Evolutionary conservation across 2,888 invertebrate genomes (phyloP), one percentile per base, ranked within the genome.

Genomic region (Harpalus rufipes): DNA sequence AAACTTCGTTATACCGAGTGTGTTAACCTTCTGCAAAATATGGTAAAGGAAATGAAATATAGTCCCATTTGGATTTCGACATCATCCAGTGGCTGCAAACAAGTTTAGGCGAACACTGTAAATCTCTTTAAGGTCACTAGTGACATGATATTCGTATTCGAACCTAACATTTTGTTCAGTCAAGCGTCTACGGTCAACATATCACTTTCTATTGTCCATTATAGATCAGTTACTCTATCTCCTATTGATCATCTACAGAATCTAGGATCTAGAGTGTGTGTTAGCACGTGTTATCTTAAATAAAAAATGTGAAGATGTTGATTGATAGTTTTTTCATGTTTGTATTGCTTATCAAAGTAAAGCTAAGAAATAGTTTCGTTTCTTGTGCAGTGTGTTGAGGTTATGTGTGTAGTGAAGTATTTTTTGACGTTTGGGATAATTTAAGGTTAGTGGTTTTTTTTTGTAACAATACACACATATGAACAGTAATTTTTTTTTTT

Each of bases 171-270:
- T 78, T 78, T 78, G 78, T 78, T 78, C 78, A 78, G 78, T 78
- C 59, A 78, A 32, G n/a, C 59, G 32, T 21, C 56, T 25, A 78
- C 78, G 21, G 18, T 78, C 78, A 58, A 32, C 78, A 78, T 78
- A 59, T 78, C 78, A 78, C 78, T 78, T 78, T 78, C 78, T 78
- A 78, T 78, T 78, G 56, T 59, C 16, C 14, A 74, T 44, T 44
- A 74, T 44, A 74, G 72, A 72, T 72, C 68, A n/a, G 61, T 61
- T 18, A 61, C 10, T 61, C 32, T 21, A 65, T 61, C 16, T 61
- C 59, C 16, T 12, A 59, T 12, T 18, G 18, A 61, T 61, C 59
- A 63, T 63, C 63, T 10, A 25, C 63, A 25, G 21, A 21, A 63
- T 63, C 63, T 63, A 14, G 21, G 63, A 63, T 63, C 63, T 63